Percentiles rank a stretch among this genome's conserved stretches.
Evolutionary conservation across 1,140 invertebrate species (phyloP).

Genomic region (Solen grandis): DNA sequence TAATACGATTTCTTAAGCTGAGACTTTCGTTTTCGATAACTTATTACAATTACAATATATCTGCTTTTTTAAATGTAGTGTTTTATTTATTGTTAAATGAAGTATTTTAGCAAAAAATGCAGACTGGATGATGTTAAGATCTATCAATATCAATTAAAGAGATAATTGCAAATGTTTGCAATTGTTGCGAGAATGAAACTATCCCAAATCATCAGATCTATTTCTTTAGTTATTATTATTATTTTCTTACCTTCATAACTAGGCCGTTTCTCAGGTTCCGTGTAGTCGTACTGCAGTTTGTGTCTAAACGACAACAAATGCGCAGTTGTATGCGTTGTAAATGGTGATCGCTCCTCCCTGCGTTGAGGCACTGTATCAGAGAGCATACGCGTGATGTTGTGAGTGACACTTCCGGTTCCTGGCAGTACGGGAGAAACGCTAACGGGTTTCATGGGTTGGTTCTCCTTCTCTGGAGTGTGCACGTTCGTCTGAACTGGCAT

Average conservation of each 20-base stretch:
- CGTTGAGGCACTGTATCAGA: neutral
- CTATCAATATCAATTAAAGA: too few relatives aligned
- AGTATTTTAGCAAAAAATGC: too few relatives aligned
- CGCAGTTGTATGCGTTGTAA: slow-evolving; percentile 20
- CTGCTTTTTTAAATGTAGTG: too few relatives aligned
- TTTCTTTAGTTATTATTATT: neutral
- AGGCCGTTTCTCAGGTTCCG: neutral
- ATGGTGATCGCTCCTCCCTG: neutral
- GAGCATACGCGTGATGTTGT: slow-evolving; percentile 46
- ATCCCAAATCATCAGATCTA: neutral
- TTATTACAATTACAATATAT: too few relatives aligned
- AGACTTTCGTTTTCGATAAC: neutral
- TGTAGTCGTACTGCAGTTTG: slow-evolving; percentile 2
- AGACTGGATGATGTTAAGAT: too few relatives aligned
- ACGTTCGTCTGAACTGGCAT: slow-evolving; percentile 8
- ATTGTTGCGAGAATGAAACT: neutral
- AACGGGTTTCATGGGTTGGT: slow-evolving; percentile 13
- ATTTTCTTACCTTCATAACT: neutral
- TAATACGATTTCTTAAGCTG: neutral
- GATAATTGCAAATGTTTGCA: too few relatives aligned
- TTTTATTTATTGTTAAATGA: too few relatives aligned
- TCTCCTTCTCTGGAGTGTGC: slow-evolving; percentile 45
- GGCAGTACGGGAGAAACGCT: slow-evolving; percentile 30
- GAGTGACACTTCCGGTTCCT: slow-evolving; percentile 37
- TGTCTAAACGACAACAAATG: slow-evolving; percentile 45